Percentiles rank a stretch among this genome's conserved stretches.
phyloP scores from a whole-genome alignment of 2,113 vertebrate genomes.

The Pogona vitticeps region DNA sequence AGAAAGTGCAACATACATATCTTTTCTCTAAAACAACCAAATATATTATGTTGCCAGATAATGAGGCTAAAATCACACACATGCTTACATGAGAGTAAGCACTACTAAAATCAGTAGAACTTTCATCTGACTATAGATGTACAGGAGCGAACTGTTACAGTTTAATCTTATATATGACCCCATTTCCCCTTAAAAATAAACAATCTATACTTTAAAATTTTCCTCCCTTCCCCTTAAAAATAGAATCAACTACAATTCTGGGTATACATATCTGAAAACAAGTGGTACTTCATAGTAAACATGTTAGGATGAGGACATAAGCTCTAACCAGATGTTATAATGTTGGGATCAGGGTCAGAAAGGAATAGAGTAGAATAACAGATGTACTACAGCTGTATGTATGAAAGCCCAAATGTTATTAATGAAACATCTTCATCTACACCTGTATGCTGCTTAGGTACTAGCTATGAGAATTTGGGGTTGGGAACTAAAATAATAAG shows the following conservation, averaged over 20 bases:
- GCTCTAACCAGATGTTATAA: neutral
- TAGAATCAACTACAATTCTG: neutral
- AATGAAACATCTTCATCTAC: neutral
- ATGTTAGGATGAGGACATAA: neutral
- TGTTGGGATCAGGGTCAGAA: neutral
- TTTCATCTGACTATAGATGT: neutral
- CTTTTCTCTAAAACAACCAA: neutral
- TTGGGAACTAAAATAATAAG: constrained; percentile 18
- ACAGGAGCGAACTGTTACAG: neutral
- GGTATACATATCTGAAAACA: neutral
- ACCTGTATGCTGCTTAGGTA: neutral
- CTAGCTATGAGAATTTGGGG: neutral
- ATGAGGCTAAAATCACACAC: neutral
- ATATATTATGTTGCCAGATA: neutral
- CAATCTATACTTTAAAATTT: no score
- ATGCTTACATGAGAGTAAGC: neutral
- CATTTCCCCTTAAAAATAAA: no score
- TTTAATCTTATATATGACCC: no score
- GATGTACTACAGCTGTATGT: constrained; percentile 7
- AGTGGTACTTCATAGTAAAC: neutral
- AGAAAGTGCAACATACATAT: no score
- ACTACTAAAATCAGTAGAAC: neutral
- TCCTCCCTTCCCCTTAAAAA: neutral
- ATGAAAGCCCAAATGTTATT: neutral
- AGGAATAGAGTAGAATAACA: neutral